Evolutionary conservation across 2,797 vertebrate species (phyloP).

Genomic region (Danio jaintianensis): DNA sequence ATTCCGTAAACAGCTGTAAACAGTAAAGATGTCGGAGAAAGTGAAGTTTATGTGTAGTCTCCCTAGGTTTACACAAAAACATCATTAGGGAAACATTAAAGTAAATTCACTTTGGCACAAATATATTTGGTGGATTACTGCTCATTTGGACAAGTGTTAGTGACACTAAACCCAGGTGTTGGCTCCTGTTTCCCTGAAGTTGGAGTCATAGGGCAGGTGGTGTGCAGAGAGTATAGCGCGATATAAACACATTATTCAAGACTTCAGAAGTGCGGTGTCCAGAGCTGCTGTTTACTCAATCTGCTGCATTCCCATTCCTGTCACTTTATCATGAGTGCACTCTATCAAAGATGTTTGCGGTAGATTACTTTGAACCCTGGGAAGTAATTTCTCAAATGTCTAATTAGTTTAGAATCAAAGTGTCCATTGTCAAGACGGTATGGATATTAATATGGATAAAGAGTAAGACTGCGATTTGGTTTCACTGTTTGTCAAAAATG

Average conservation of each 20-base stretch:
- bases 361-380: neutral
- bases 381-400: constrained; percentile 22
- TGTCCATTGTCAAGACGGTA: neutral
- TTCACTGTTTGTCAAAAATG: neutral
- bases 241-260: constrained; percentile 70
- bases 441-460: neutral
- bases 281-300: constrained; percentile 57
- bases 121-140: constrained; percentile 34
- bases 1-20: neutral
- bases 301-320: constrained; percentile 21
- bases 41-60: constrained; percentile 18
- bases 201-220: constrained; percentile 71
- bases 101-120: constrained; percentile 34
- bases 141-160: constrained; percentile 57
- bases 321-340: constrained; percentile 13
- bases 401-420: constrained; percentile 18
- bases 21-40: constrained; percentile 12
- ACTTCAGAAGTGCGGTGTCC: constrained; percentile 49
- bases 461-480: neutral
- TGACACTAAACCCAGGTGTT: constrained; percentile 63
- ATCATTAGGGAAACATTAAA: constrained; percentile 27
- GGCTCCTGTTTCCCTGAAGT: constrained; percentile 58
- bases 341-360: neutral
- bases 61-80: constrained; percentile 12
- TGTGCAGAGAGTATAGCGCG: constrained; percentile 56